Evolutionary conservation across 1,140 invertebrate species (phyloP).

Genomic region (Diprion similis): DNA sequence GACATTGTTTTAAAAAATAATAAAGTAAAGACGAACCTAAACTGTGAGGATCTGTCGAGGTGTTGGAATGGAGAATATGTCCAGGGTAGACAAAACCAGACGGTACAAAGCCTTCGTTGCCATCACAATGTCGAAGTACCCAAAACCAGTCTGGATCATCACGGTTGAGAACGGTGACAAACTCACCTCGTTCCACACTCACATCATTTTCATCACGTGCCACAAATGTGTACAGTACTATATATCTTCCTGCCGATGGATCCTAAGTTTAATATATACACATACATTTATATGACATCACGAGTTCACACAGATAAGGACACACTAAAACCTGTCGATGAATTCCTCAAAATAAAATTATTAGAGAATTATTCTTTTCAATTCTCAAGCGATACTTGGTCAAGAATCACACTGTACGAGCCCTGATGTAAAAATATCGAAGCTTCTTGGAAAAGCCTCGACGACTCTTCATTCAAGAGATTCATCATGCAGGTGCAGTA

Average conservation of each 20-base stretch:
- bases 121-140: slow-evolving; percentile 86
- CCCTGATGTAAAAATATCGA: too few species aligned
- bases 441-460: too few species aligned
- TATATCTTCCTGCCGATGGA: slow-evolving; percentile 83
- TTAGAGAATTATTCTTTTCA: too few species aligned
- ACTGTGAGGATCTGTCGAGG: slow-evolving; percentile 50
- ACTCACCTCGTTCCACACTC: slow-evolving; percentile 90
- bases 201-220: slow-evolving; percentile 94
- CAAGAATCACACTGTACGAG: too few species aligned
- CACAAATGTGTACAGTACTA: slow-evolving; percentile 92
- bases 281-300: background rate
- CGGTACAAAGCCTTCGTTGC: slow-evolving; percentile 95
- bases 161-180: slow-evolving; percentile 92
- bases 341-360: too few species aligned
- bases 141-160: slow-evolving; percentile 97
- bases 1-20: slow-evolving; percentile 1
- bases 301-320: background rate
- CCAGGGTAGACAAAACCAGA: slow-evolving; percentile 92
- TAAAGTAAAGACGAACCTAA: slow-evolving; percentile 41
- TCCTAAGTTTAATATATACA: slow-evolving; percentile 61
- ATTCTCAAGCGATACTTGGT: too few species aligned
- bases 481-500: too few species aligned
- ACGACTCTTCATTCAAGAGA: too few species aligned
- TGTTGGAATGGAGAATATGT: slow-evolving; percentile 57
- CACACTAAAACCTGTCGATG: too few species aligned